phyloP scores from a whole-genome alignment of 2,797 vertebrate species.

The Microchirus variegatus region DNA sequence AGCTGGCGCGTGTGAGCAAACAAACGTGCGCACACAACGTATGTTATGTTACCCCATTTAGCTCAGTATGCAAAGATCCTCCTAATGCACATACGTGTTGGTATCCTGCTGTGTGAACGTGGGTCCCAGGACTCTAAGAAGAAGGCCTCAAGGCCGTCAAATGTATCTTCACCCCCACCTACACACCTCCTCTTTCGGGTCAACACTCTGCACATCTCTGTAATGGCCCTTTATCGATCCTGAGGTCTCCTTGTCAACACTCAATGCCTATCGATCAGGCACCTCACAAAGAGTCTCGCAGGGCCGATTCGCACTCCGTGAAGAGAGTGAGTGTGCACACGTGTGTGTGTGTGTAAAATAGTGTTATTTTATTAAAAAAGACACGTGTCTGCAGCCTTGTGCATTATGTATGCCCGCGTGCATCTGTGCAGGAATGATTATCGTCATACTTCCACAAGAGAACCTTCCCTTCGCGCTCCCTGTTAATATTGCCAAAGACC shows the following conservation, averaged over 20 bases:
- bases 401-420: background rate
- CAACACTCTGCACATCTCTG: conserved; percentile 74
- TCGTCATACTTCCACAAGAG: too few species aligned
- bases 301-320: conserved; percentile 69
- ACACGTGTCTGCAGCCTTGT: conserved; percentile 4
- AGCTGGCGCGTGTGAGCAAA: conserved; percentile 19
- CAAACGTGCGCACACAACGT: background rate
- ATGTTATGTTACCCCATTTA: conserved; percentile 18
- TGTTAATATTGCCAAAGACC: conserved; percentile 26
- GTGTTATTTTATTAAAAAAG: conserved; percentile 16
- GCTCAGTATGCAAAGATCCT: conserved; percentile 6
- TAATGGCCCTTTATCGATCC: conserved; percentile 80
- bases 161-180: conserved; percentile 40
- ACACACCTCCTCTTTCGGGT: conserved; percentile 37
- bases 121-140: conserved; percentile 42
- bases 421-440: background rate
- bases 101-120: conserved; percentile 7
- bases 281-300: conserved; percentile 73
- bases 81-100: conserved; percentile 19
- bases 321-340: conserved; percentile 25
- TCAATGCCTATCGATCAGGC: conserved; percentile 78
- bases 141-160: conserved; percentile 56
- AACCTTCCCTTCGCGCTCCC: conserved; percentile 6
- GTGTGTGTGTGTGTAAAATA: conserved; percentile 51
- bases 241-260: conserved; percentile 75